Base-by-base conservation (phyloP, 1,140 invertebrate species). In the Drosophila burlai region DNA sequence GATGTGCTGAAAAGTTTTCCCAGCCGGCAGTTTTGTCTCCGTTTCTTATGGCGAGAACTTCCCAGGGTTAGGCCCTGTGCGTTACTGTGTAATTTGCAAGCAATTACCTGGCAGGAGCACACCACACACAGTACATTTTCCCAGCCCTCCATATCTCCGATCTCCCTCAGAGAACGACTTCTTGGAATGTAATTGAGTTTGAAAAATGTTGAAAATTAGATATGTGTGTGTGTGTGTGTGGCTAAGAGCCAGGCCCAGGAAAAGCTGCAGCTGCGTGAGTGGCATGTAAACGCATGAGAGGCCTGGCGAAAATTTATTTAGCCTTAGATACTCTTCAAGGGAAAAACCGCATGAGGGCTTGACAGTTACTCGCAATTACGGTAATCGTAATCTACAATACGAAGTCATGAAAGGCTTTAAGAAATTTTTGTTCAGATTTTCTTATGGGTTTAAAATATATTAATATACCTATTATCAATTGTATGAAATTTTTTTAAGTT, bases 161-260 rank as follows among this genome's bases (percentile, higher is more conserved):
- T 34, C 49, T 31, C 36, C 52, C 38, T 26, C 16, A 11, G 24
- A 13, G 26, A 21, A 18, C 47, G 60, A 42, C 52, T 66, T 57
- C 62, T 63, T 4, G 54, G 54, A 63, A 77, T 75, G 76, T 89
- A 87, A 87, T 89, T 87, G 80, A 89, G 83, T 89, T 87, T 83
- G 63, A 81, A 81, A 77, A 74, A 75, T 83, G 63, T 75, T 81
- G 59, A 81, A 89, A 89, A 87, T 87, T 87, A 83, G 80, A 83
- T 62, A 77, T 68, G 50, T 66, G 52, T 54, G 59, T 63, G 47
- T 63, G 47, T 16, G 26, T 11, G 55, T 46, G 52, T 42, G 50
- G 43, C 62, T 24, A 15, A 49, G 60, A 18, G 40, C 36, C 59
- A n/a, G 49, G 29, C 45, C 36, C 59, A n/a, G 49, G 29, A n/a